phyloP scores from a whole-genome alignment of 35 echinoderm and acorn worm genomes.

The Lytechinus variegatus region DNA sequence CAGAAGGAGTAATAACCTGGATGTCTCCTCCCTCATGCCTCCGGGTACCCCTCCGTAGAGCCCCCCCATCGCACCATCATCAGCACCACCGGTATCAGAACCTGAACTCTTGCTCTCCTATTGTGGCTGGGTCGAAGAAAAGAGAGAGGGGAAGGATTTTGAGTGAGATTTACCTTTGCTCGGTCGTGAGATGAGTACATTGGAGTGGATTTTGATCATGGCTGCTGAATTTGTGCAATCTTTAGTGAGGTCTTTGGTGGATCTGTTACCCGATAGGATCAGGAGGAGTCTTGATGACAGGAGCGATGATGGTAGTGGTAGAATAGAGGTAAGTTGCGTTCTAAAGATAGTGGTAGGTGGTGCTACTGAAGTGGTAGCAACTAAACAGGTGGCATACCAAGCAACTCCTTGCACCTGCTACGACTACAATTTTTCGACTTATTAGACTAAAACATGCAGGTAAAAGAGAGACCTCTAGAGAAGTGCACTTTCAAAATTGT shows the following conservation, averaged over 20 bases:
- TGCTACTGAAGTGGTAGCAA: not conserved
- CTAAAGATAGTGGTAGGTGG: not conserved
- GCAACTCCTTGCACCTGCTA: too few relatives aligned
- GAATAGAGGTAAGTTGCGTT: not conserved
- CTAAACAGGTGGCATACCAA: not conserved
- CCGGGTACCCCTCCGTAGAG: not conserved
- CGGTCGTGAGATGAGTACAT: not conserved
- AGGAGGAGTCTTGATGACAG: not conserved
- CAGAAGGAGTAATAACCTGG: not conserved
- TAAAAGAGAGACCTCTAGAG: too few relatives aligned
- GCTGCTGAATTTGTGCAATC: constrained; percentile 1
- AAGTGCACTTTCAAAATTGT: too few relatives aligned
- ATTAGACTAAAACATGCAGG: too few relatives aligned
- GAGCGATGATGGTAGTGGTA: not conserved
- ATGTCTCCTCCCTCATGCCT: not conserved
- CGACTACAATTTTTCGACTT: too few relatives aligned
- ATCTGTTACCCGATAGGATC: not conserved
- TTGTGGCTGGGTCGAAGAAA: not conserved
- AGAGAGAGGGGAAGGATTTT: not conserved
- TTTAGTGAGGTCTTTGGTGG: not conserved
- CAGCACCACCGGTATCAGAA: not conserved
- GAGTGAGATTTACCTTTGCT: not conserved
- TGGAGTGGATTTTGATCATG: constrained; percentile 11
- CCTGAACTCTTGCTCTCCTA: constrained; percentile 1
- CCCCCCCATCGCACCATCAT: not conserved